These are phyloP conservation scores for Rhinella marina DNA, from an alignment of 2,797 vertebrate genomes.

Conservation along the genomic window DNA sequence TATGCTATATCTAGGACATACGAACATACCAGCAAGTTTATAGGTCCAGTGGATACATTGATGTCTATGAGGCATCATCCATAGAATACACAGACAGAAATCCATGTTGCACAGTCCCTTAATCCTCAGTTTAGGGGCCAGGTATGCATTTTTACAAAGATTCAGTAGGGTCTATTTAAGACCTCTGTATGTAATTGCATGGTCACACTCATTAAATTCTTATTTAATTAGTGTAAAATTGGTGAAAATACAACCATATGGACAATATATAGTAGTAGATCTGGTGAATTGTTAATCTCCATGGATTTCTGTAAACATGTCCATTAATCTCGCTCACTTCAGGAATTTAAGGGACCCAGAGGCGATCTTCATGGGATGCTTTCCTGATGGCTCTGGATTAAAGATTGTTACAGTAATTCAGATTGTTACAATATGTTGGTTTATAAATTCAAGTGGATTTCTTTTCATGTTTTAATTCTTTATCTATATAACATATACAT, in stretches of 20 bases:
- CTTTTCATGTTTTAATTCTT: neutral
- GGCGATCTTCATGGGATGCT: neutral
- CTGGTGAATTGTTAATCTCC: conserved; percentile 17
- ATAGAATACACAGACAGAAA: neutral
- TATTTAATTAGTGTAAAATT: neutral
- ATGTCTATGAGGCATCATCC: neutral
- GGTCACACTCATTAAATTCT: neutral
- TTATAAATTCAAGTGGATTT: too few species aligned
- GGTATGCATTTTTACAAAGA: neutral
- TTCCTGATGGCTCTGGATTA: neutral
- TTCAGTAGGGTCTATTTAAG: neutral
- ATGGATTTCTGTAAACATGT: conserved; percentile 39
- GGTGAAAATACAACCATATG: neutral
- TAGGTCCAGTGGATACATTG: neutral
- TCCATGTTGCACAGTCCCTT: neutral
- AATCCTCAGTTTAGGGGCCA: neutral
- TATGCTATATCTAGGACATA: neutral
- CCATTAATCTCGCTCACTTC: conserved; percentile 27
- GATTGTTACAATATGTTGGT: neutral
- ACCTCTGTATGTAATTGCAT: neutral
- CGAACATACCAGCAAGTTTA: neutral
- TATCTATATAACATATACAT: neutral
- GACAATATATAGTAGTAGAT: neutral
- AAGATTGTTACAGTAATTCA: neutral
- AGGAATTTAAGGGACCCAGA: conserved; percentile 15